Evolutionary conservation across 2,888 invertebrate genomes (phyloP), one percentile per base, ranked within the genome.

Genomic region (Rambutsinella grinnellia): DNA sequence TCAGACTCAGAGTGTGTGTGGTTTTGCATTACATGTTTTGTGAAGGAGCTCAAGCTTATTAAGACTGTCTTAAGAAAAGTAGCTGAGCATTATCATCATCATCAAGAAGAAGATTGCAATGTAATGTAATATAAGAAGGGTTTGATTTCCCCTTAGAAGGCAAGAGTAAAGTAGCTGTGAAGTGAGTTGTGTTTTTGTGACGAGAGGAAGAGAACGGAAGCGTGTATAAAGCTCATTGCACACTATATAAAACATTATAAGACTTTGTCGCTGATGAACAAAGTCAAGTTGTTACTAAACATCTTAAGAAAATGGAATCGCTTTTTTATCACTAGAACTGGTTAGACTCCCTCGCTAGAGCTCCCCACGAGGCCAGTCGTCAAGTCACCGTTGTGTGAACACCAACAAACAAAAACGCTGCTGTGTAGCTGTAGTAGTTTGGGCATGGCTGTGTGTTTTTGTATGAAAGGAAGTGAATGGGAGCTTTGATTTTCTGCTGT

Each of bases 361-460:
- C 68, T 68, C 68, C 68, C 68, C 68, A 68, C 68, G 68, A 58
- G 68, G 68, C 68, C 68, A 68, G 68, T 68, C 58, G 60, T 60
- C 68, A 60, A 68, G 58, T 68, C 68, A 68, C 60, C 53, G 51
- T 68, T 67, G 68, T 68, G 60, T 60, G 68, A 68, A 68, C 47
- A 58, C 68, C 36, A 60, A 60, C 58, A 58, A 51, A 36, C 23
- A 44, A 47, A 57, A 68, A 67, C 44, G n/a, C 15, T 49, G 19
- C 49, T 49, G 49, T 15, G n/a, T 49, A 13, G 49, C 19, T 49
- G 49, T 36, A 13, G 36, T 36, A 36, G 36, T 49, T 49, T 10
- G 49, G 15, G 49, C 49, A 19, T 49, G 49, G 36, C 36, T 36
- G 36, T 36, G n/a, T 36, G 36, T 36, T 36, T 36, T 5, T 36